These are phyloP conservation scores for Gymnocypris eckloni DNA, from an alignment of 2,797 vertebrate species.

Conservation along the genomic window DNA sequence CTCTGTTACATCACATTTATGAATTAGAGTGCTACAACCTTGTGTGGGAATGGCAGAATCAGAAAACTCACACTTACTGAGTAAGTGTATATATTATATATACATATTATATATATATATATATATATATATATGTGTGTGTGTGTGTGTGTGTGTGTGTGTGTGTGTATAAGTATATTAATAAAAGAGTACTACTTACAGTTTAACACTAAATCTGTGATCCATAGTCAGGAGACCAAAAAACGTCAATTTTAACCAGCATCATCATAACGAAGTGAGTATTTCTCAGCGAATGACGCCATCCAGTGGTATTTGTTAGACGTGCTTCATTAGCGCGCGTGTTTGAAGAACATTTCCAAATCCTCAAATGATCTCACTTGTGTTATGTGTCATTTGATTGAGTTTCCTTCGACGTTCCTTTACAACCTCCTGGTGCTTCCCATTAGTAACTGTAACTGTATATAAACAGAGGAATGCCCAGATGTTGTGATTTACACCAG, in stretches of 20 bases:
- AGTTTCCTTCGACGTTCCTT: neutral
- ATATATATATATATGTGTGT: too few relatives aligned
- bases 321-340: neutral
- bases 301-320: conserved; percentile 13
- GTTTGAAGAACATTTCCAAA: neutral
- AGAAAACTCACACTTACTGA: too few relatives aligned
- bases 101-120: too few relatives aligned
- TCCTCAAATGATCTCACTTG: neutral
- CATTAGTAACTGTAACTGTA: neutral
- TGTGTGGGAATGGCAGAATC: too few relatives aligned
- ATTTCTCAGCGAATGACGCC: neutral
- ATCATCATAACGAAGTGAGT: neutral
- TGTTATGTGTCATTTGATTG: neutral
- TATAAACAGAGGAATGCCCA: neutral
- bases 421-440: neutral
- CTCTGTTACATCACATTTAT: too few relatives aligned
- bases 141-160: too few relatives aligned
- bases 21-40: too few relatives aligned
- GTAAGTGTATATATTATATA: too few relatives aligned
- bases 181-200: neutral
- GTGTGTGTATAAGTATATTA: too few relatives aligned
- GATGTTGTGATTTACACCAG: neutral
- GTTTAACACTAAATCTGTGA: neutral
- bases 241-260: neutral
- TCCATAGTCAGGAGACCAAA: neutral